phyloP scores from a whole-genome alignment of 2,797 vertebrate species.

The Spinibarbus caldwelli region DNA sequence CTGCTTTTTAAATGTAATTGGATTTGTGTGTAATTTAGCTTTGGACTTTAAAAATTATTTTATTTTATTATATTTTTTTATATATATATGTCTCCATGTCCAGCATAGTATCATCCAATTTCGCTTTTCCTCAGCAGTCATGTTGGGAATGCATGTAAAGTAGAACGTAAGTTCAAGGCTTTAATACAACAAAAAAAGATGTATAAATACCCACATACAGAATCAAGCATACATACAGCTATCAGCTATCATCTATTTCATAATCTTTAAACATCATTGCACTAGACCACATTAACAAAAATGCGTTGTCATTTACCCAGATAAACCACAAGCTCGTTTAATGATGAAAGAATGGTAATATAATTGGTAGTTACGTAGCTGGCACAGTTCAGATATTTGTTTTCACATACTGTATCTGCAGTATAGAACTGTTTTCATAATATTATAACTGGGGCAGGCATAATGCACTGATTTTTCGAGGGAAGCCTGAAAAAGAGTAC shows the following conservation, averaged over 20 bases:
- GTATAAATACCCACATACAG: no score
- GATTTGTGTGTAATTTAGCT: constrained; percentile 16
- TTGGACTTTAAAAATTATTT: constrained; percentile 4
- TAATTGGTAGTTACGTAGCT: neutral
- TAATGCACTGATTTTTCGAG: neutral
- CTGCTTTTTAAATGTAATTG: constrained; percentile 24
- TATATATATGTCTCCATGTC: constrained; percentile 4
- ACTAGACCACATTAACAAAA: constrained; percentile 17
- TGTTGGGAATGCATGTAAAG: no score
- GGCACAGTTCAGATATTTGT: neutral
- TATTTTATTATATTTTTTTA: neutral
- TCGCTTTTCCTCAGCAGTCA: no score
- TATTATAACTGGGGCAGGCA: neutral
- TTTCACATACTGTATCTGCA: neutral
- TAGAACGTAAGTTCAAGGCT: no score
- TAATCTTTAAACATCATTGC: constrained; percentile 34
- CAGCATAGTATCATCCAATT: neutral
- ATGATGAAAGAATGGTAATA: constrained; percentile 12
- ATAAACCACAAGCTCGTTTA: constrained; percentile 24
- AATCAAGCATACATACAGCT: no score
- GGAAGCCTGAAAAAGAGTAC: no score
- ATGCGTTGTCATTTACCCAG: neutral
- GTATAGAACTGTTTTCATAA: neutral
- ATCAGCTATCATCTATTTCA: no score
- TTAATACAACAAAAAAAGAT: no score